Conservation (phyloP, 2,113 vertebrate genomes). For the Pavo muticus region DNA sequence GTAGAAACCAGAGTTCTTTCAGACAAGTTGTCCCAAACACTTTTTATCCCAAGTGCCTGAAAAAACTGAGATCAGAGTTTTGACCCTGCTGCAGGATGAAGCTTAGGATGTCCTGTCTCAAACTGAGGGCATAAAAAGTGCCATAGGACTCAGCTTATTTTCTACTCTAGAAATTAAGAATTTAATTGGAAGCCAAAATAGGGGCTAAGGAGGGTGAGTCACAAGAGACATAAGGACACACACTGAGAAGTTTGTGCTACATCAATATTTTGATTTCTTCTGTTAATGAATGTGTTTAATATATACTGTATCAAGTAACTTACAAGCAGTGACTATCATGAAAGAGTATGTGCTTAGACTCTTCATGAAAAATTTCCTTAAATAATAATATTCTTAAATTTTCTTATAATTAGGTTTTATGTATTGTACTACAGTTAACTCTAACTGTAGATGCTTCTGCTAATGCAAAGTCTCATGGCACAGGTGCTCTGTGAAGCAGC, state of each 20-base stretch:
- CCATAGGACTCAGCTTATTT: not conserved
- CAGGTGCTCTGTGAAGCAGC: not conserved
- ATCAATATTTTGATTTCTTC: not conserved
- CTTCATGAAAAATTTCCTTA: not conserved
- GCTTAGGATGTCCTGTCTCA: not conserved
- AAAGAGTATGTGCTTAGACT: not conserved
- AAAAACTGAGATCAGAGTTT: not conserved
- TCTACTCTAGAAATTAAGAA: not conserved
- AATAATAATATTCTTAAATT: no score
- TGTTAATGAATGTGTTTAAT: not conserved
- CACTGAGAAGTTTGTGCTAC: not conserved
- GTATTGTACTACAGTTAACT: not conserved
- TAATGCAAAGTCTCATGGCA: not conserved
- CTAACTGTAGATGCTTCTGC: not conserved
- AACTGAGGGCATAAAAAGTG: not conserved
- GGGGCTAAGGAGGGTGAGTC: not conserved
- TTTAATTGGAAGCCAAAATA: not conserved
- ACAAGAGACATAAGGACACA: not conserved
- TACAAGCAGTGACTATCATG: not conserved
- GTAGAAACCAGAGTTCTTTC: not conserved
- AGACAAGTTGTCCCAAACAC: not conserved
- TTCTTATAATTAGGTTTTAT: not conserved
- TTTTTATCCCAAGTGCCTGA: not conserved
- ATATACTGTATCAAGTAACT: not conserved
- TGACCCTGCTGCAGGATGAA: not conserved